Conservation (phyloP, 1,140 invertebrate genomes). For the Polypedilum vanderplanki region DNA sequence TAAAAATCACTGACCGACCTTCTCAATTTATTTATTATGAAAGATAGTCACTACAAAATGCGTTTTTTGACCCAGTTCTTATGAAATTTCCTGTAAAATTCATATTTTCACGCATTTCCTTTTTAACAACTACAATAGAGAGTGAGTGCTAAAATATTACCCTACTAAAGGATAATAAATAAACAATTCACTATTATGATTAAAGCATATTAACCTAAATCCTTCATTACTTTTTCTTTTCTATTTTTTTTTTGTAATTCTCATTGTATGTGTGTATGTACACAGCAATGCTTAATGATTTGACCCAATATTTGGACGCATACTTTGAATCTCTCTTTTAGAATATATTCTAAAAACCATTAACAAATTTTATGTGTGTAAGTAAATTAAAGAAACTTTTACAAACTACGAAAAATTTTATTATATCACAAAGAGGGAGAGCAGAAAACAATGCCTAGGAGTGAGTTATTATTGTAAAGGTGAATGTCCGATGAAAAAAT, state of each 20-base stretch:
- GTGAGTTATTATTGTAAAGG: background rate
- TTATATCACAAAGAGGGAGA: background rate
- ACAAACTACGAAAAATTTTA: no score
- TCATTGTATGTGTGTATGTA: no score
- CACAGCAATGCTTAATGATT: background rate
- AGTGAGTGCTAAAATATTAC: no score
- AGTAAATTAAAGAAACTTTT: no score
- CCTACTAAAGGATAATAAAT: background rate
- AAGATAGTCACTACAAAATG: no score
- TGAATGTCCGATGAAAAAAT: conserved; percentile 12
- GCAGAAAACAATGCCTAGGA: background rate
- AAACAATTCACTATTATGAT: background rate
- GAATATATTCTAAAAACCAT: no score
- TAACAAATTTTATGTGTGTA: no score
- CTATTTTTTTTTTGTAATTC: no score
- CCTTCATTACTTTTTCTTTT: no score
- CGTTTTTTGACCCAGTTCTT: no score
- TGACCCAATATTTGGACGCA: conserved; percentile 4
- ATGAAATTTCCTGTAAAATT: conserved; percentile 14
- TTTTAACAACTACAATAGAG: background rate
- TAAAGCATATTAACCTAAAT: conserved; percentile 13
- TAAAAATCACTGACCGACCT: background rate
- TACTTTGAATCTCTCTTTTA: no score
- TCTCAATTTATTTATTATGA: background rate
- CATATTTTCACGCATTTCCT: conserved; percentile 11